These are phyloP conservation scores for Rhingia campestris DNA, from an alignment of 2,888 invertebrate genomes.

Conservation along the genomic window DNA sequence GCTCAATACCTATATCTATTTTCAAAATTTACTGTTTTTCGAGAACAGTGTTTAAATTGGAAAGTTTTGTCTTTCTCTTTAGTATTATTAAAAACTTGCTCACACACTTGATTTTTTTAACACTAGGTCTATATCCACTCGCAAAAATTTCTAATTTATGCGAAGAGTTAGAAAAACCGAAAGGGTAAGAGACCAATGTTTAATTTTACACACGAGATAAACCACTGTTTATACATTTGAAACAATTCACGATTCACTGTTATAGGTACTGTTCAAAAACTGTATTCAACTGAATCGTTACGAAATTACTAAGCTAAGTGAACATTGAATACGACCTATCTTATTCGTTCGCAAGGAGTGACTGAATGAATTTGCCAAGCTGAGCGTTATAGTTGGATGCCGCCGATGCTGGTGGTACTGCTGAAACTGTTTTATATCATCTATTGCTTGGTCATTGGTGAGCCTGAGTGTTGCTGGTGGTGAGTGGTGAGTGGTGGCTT, in stretches of 20 bases:
- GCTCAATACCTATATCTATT: background rate
- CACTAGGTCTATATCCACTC: background rate
- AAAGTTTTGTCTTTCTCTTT: background rate
- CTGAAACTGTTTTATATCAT: conserved; percentile 33
- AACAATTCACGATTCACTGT: background rate
- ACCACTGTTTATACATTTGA: conserved; percentile 14
- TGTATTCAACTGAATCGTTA: conserved; percentile 33
- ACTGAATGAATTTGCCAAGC: conserved; percentile 58
- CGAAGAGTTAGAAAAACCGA: background rate
- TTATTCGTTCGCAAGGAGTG: conserved; percentile 53
- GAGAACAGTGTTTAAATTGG: background rate
- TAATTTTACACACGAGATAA: conserved; percentile 13
- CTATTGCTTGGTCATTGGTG: conserved; percentile 12
- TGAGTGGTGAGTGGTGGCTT: conserved; percentile 31
- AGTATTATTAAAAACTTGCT: background rate
- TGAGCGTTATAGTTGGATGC: conserved; percentile 47
- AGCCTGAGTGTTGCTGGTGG: conserved; percentile 9
- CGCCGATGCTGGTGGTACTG: conserved; percentile 39
- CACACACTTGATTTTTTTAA: background rate
- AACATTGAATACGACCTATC: conserved; percentile 48
- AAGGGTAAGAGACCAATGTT: background rate
- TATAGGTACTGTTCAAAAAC: background rate
- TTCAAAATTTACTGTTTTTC: background rate
- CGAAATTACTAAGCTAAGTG: background rate
- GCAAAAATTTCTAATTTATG: background rate